Conservation (phyloP, 2,113 vertebrate species). For the Crotalus viridis region DNA sequence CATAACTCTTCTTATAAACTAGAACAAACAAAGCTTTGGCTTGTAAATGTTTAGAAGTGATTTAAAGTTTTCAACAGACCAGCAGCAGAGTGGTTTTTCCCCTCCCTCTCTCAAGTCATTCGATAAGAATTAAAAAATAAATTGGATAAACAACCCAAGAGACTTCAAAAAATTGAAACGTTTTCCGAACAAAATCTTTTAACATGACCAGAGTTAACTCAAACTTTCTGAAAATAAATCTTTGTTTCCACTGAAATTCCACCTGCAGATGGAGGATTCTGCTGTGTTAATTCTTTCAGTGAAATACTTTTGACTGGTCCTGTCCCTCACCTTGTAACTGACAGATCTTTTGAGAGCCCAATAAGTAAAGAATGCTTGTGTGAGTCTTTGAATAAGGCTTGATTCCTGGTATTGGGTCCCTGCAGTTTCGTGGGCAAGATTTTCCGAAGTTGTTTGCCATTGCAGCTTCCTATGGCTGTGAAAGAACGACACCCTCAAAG, state of each 20-base stretch:
- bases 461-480: background rate
- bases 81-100: slow-evolving; percentile 22
- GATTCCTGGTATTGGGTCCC: background rate
- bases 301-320: background rate
- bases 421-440: background rate
- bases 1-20: slow-evolving; percentile 66
- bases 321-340: background rate
- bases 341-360: background rate
- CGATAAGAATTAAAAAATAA: slow-evolving; percentile 41
- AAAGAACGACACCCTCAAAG: background rate
- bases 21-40: slow-evolving; percentile 64
- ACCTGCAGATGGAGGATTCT: background rate
- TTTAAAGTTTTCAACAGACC: slow-evolving; percentile 54
- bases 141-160: slow-evolving; percentile 18
- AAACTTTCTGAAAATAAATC: background rate
- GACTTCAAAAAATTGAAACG: background rate
- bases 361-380: background rate
- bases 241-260: background rate
- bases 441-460: background rate
- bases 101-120: slow-evolving; percentile 28
- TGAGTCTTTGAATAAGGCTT: background rate
- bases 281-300: background rate
- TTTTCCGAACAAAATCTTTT: slow-evolving; percentile 3
- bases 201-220: background rate
- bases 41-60: slow-evolving; percentile 66